Percentiles rank a stretch among this genome's conserved stretches.
Conservation (phyloP, 2,113 vertebrate genomes). For the Polyodon spathula region DNA sequence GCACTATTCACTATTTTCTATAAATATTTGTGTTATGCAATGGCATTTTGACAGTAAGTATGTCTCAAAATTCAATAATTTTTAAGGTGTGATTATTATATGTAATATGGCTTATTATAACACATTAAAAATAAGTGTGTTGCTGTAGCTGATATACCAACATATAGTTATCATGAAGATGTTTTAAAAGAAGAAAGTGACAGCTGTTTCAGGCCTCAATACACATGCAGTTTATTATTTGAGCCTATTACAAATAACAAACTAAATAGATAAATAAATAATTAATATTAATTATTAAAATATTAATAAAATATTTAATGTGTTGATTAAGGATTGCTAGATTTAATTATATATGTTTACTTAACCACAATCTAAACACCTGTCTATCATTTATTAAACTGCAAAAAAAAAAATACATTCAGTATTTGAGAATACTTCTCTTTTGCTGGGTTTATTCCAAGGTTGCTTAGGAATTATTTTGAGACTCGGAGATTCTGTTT, state of each 20-base stretch:
- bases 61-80: not conserved
- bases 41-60: not conserved
- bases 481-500: too few relatives aligned
- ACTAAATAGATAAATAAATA: not conserved
- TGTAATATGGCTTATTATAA: not conserved
- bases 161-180: not conserved
- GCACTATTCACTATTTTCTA: not conserved
- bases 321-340: not conserved
- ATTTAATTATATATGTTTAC: not conserved
- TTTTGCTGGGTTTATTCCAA: too few relatives aligned
- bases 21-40: not conserved
- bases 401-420: too few relatives aligned
- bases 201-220: not conserved
- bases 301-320: not conserved
- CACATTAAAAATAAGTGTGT: not conserved
- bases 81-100: not conserved
- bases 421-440: too few relatives aligned
- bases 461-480: too few relatives aligned
- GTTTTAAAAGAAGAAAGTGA: not conserved
- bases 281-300: too few relatives aligned
- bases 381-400: too few relatives aligned
- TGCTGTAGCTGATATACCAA: too few relatives aligned
- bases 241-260: not conserved
- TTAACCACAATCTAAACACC: not conserved
- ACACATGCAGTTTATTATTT: not conserved